Percentiles rank a stretch among this genome's conserved stretches.
phyloP scores from a whole-genome alignment of 1,140 invertebrate species.

The Halesus radiatus region DNA sequence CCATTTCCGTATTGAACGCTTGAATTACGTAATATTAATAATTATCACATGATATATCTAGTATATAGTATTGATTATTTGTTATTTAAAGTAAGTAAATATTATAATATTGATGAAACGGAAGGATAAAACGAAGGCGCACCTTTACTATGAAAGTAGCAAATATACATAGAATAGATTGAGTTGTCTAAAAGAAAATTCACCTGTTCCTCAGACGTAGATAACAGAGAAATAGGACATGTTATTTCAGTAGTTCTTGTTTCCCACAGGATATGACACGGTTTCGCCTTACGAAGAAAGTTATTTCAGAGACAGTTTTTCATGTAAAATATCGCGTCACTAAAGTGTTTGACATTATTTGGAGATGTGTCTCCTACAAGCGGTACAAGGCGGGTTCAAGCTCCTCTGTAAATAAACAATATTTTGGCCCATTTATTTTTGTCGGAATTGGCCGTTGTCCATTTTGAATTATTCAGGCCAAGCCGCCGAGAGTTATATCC shows the following conservation, averaged over 20 bases:
- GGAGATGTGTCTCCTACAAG: slow-evolving; percentile 5
- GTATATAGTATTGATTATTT: no score
- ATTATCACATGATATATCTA: no score
- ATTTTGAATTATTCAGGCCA: slow-evolving; percentile 57
- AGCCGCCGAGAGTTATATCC: slow-evolving; percentile 44
- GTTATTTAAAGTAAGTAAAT: no score
- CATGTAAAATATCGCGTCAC: slow-evolving; percentile 25
- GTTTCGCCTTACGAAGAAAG: not conserved
- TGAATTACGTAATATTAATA: no score
- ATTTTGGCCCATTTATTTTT: slow-evolving; percentile 52
- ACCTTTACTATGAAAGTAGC: no score
- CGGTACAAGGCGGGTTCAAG: slow-evolving; percentile 42
- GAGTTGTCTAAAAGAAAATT: no score
- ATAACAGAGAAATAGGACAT: no score
- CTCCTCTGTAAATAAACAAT: slow-evolving; percentile 51
- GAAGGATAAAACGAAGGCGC: no score
- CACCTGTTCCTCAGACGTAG: no score
- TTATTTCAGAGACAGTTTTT: slow-evolving; percentile 7
- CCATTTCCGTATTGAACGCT: no score
- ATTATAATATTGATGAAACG: no score
- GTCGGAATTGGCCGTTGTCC: slow-evolving; percentile 53
- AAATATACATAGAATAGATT: no score
- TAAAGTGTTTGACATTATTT: slow-evolving; percentile 40
- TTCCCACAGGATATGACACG: not conserved
- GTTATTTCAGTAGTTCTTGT: not conserved